phyloP scores from a whole-genome alignment of 2,113 vertebrate genomes.

The Erythrocercus mccallii region DNA sequence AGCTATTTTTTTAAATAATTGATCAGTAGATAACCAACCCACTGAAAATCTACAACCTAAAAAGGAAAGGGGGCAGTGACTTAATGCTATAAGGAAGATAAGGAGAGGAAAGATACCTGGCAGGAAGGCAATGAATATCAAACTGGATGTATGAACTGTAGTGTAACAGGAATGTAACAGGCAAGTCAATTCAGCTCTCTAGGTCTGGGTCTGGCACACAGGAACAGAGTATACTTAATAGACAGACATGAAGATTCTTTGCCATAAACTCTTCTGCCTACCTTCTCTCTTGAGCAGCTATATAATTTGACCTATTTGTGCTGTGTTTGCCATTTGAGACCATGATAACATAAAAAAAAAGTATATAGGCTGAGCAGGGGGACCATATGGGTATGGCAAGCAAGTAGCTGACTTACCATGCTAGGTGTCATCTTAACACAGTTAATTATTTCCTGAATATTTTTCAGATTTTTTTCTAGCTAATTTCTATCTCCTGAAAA shows the following conservation, averaged over 20 bases:
- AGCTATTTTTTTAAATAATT: background rate
- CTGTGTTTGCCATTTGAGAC: background rate
- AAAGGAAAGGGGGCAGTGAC: background rate
- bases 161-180: background rate
- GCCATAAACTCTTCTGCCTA: rapidly evolving
- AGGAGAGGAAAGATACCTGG: background rate
- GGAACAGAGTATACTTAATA: background rate
- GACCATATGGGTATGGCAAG: rapidly evolving
- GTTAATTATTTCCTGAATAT: background rate
- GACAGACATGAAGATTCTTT: background rate
- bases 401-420: background rate
- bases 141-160: background rate
- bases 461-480: background rate
- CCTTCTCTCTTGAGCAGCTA: background rate
- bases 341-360: background rate
- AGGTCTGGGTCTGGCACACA: background rate
- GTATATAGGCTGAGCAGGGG: background rate
- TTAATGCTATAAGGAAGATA: background rate
- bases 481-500: background rate
- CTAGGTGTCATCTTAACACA: background rate
- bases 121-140: background rate
- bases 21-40: background rate
- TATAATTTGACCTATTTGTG: background rate
- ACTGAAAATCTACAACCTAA: background rate
- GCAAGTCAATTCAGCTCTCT: background rate